Evolutionary conservation across 2,888 invertebrate species (phyloP), one percentile per base, ranked within the genome.

Genomic region (Rhodophaea formosa): DNA sequence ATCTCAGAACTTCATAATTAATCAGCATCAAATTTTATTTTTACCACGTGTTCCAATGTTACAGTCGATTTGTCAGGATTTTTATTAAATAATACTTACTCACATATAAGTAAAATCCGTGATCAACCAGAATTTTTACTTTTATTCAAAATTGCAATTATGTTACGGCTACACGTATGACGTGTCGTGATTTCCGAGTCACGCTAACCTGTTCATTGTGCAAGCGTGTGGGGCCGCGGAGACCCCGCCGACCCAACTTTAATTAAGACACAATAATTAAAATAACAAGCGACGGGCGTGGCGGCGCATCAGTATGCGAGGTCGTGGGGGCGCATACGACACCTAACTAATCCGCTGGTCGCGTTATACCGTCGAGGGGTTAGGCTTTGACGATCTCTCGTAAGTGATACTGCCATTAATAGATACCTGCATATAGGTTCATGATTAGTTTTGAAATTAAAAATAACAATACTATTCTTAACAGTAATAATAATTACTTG

Each of bases 221-320:
- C 53, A 52, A 58, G 35, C 56, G 56, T 55, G 62, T 57, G 60
- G 66, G 61, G 63, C 59, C 59, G 58, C 59, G 30, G 59, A 56
- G 59, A 57, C 57, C 57, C 52, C 56, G 49, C 65, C 61, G 63
- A 65, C 66, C 70, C 67, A 75, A 72, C 74, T 80, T 80, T 84
- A 86, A 87, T 86, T 81, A 85, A 85, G 84, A 82, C 80, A 85
- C 81, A 83, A 84, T 84, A 84, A 87, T 86, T 86, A 86, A 86
- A 87, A 83, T 82, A 83, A 85, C 82, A 82, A 80, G 82, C 75
- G 72, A 60, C 70, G 71, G 71, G 75, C 68, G 73, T 67, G 74
- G 71, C 73, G 75, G 66, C 70, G 76, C 80, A 80, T 83, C 79
- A 83, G 78, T 79, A 82, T 84, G 80, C 81, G 72, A 73, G 72